These are phyloP conservation scores for Thymelicus acteon DNA, from an alignment of 2,888 invertebrate species.

Conservation along the genomic window DNA sequence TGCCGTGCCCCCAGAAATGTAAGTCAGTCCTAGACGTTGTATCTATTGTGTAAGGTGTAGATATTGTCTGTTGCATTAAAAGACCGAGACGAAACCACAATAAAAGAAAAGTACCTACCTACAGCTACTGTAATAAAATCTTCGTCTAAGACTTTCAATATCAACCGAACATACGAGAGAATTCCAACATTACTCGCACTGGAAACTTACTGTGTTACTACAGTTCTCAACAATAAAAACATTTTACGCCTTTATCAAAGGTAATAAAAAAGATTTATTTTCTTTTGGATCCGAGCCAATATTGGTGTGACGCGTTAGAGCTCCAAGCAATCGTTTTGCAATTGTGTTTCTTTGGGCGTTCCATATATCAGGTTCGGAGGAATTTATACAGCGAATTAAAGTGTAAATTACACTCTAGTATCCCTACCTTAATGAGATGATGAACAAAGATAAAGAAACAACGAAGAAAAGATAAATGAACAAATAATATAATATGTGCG, in stretches of 20 bases:
- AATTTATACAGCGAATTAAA: neutral
- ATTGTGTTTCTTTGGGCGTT: conserved; percentile 3
- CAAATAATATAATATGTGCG: too few species aligned
- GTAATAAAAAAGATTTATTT: conserved; percentile 33
- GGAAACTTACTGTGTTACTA: neutral
- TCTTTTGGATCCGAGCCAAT: conserved; percentile 28
- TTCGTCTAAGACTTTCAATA: too few species aligned
- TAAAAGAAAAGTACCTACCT: too few species aligned
- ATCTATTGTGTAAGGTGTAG: too few species aligned
- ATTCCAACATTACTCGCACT: too few species aligned
- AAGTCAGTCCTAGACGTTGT: too few species aligned
- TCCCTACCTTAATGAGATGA: neutral
- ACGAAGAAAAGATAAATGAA: neutral
- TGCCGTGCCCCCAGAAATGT: too few species aligned
- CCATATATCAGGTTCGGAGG: neutral
- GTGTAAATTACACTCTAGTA: neutral
- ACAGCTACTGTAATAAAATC: too few species aligned
- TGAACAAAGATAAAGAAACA: neutral
- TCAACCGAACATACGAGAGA: too few species aligned
- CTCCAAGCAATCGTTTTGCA: conserved; percentile 8
- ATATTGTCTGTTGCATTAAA: too few species aligned
- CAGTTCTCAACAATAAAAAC: conserved; percentile 24
- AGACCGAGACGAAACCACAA: too few species aligned
- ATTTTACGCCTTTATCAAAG: conserved; percentile 26
- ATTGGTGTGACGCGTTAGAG: conserved; percentile 10